Evolutionary conservation across 2,888 invertebrate genomes (phyloP), one percentile per base, ranked within the genome.

Genomic region (Hypolimnas misippus): DNA sequence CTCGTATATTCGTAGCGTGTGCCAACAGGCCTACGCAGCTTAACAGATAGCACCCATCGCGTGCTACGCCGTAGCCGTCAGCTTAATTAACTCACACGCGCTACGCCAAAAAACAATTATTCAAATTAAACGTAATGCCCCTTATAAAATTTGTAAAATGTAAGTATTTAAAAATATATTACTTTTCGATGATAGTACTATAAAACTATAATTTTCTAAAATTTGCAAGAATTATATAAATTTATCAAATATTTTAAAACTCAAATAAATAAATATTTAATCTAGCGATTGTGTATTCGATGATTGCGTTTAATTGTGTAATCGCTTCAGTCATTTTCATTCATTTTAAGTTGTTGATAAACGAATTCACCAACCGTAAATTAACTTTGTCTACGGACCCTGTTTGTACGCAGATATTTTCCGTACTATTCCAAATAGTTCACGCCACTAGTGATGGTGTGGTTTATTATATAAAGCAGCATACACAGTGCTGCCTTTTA

Each of bases 1-100:
- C 82, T 84, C 77, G 76, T 72, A 76, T 81, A 86, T 86, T 84
- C 87, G 85, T 83, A 83, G 81, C 76, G 73, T 77, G 78, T 90
- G 91, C 91, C 90, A 90, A 86, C 76, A 77, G 74, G 80, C 78
- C 86, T 85, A 84, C 86, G 82, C 74, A 75, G 75, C 83, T 87
- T 87, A 89, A 81, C 86, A 81, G 78, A 75, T 80, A 81, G 76
- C 78, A 63, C 58, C 59, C 59, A 56, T 57, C 59, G 53, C 64
- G 57, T 63, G 73, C 86, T 89, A 89, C 89, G 84, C 62, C 82
- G 84, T 86, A 87, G 82, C 73, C 69, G 70, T 70, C 64, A 53
- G 40, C 63, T 58, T 65, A 54, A 42, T 54, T 17, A 55, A 55
- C 38, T 44, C 40, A 53, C 21, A 21, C 38, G 19, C 33, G 17